These are phyloP conservation scores for Calidris pygmaea DNA, from an alignment of 2,113 vertebrate genomes.

Conservation along the genomic window DNA sequence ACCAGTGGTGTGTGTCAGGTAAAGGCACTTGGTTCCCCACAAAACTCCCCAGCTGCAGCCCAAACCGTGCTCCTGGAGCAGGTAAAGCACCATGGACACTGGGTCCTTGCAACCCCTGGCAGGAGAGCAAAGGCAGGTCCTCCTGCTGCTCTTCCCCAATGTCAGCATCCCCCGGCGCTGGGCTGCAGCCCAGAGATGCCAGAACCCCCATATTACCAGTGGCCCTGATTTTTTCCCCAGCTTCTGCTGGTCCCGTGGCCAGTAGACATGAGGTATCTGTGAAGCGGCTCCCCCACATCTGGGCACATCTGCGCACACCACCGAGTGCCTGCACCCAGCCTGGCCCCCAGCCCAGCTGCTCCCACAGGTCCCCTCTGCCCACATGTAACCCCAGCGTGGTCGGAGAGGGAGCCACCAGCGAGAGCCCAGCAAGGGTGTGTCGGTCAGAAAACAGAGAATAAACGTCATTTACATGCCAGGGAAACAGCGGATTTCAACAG, in stretches of 20 bases:
- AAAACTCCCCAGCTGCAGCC: neutral
- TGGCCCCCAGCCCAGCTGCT: neutral
- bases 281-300: neutral
- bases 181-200: neutral
- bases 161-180: accelerated
- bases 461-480: neutral
- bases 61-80: neutral
- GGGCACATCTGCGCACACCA: neutral
- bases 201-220: neutral
- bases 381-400: accelerated
- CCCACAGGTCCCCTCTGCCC: neutral
- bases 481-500: neutral
- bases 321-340: neutral
- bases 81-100: neutral
- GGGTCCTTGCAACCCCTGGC: accelerated
- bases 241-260: accelerated
- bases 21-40: neutral
- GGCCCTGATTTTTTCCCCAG: neutral
- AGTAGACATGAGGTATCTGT: accelerated
- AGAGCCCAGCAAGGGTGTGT: neutral
- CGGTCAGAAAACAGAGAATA: neutral
- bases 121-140: neutral
- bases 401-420: accelerated
- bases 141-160: neutral
- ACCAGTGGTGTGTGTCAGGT: neutral